Conservation (phyloP, 2,888 invertebrate genomes). For the Perithous albicinctus region DNA sequence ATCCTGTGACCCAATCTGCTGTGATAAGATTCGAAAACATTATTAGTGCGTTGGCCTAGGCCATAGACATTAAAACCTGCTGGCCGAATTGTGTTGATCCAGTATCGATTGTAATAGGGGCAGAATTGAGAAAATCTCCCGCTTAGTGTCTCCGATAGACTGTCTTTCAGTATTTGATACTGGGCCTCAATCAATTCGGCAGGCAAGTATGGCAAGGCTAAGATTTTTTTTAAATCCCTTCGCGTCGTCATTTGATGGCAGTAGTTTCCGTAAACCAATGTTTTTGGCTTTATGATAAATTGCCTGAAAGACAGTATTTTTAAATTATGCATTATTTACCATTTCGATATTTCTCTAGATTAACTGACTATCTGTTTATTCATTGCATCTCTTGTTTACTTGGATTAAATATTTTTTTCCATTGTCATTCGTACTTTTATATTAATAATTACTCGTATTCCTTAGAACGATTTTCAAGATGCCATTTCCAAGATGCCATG, state of each 20-base stretch:
- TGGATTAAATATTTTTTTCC: too few species aligned
- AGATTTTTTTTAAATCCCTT: conserved; percentile 25
- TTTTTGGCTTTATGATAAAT: conserved; percentile 23
- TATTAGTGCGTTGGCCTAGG: conserved; percentile 37
- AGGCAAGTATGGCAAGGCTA: conserved; percentile 46
- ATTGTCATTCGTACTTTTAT: too few species aligned
- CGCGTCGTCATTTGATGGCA: conserved; percentile 13
- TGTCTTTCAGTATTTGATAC: not conserved
- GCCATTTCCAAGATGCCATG: too few species aligned
- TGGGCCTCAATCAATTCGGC: conserved; percentile 22
- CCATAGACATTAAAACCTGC: conserved; percentile 38
- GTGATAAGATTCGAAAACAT: conserved; percentile 44
- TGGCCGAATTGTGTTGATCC: conserved; percentile 34
- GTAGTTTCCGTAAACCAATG: not conserved
- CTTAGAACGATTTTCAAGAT: too few species aligned
- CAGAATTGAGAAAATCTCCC: not conserved
- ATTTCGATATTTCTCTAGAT: too few species aligned
- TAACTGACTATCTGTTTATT: too few species aligned
- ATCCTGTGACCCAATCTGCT: conserved; percentile 24
- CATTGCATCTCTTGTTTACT: too few species aligned
- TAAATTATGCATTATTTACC: too few species aligned
- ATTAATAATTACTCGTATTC: too few species aligned
- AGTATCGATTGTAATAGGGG: conserved; percentile 31
- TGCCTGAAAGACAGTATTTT: conserved; percentile 33
- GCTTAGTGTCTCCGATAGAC: conserved; percentile 1